Evolutionary conservation across 2,888 invertebrate species (phyloP).

Genomic region (Adineta ricciae): DNA sequence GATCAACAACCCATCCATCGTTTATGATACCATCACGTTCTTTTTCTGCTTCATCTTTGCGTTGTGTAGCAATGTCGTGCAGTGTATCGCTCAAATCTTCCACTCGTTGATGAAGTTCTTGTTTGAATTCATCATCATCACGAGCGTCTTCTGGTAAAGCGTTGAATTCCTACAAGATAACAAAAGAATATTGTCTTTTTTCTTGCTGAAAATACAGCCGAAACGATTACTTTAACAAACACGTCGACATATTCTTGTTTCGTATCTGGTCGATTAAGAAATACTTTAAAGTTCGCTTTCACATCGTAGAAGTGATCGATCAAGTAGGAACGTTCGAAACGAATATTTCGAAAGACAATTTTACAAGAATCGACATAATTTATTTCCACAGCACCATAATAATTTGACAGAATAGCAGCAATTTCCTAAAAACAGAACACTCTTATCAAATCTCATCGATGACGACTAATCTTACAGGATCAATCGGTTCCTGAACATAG

Average conservation of each 20-base stretch:
- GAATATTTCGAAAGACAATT: constrained; percentile 43
- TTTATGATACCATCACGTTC: constrained; percentile 43
- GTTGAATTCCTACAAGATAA: constrained; percentile 43
- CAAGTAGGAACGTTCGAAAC: constrained; percentile 46
- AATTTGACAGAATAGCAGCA: constrained; percentile 42
- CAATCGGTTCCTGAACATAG: constrained; percentile 43
- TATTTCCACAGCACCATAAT: constrained; percentile 47
- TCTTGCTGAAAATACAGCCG: background rate
- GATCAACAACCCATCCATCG: constrained; percentile 49
- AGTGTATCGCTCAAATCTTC: constrained; percentile 47
- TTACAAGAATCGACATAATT: constrained; percentile 44
- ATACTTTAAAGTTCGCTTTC: constrained; percentile 43
- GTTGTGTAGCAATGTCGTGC: constrained; percentile 48
- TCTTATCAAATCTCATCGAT: too few relatives aligned
- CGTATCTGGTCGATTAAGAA: constrained; percentile 45
- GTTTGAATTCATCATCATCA: constrained; percentile 47
- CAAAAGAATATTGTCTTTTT: background rate
- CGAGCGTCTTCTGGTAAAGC: constrained; percentile 46
- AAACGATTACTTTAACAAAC: constrained; percentile 49
- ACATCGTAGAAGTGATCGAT: constrained; percentile 47
- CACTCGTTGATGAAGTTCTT: constrained; percentile 47
- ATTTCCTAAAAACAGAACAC: constrained; percentile 38
- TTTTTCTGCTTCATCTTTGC: constrained; percentile 46
- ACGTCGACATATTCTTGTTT: constrained; percentile 47
- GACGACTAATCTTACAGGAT: constrained; percentile 40